Base-by-base conservation (phyloP, 2,797 vertebrate genomes). In the Premnoplex brunnescens region DNA sequence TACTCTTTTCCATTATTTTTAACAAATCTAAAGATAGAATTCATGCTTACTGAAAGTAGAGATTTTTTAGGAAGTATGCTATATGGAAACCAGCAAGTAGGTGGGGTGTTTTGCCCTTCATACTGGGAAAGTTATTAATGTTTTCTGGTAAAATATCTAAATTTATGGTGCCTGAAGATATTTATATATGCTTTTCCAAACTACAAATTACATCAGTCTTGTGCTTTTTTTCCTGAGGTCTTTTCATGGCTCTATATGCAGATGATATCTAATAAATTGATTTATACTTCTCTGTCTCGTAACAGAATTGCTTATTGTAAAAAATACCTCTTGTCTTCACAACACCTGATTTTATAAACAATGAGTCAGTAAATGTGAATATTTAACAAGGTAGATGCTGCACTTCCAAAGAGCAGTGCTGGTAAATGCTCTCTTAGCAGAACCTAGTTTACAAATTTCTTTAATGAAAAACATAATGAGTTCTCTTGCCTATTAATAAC, bases 181-280 rank as follows among this genome's bases (percentile, higher is more conserved):
- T 93, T 91, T 81, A 79, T 76, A 39, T 39, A 12, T 48, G 5
- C 12, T 85, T 77, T 64, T 44, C 41, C 58, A 64, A 85, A 83
- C 32, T 63, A 86, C 36, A 91, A 95, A 82, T 94, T 95, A 52
- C 62, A 81, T 17, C 36, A 88, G 23, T 49, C 36, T 63, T 44
- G 14, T 78, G 62, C 6, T 58, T 86, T 64, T 37, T 86, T 63
- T 32, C 69, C 48, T 48, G 26, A 63, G 39, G 63, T 49, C 54
- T 76, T 83, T 82, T 82, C 80, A 81, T 39, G 84, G 27, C 28
- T 92, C 54, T 72, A n/a, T 62, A 81, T 85, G 72, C 58, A 83
- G 64, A 93, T 91, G 30, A 85, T 89, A 69, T 85, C 83, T 85
- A 87, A 93, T 84, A 91, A 91, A 81, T 89, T 83, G 72, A 94